These are phyloP conservation scores for Tapera naevia DNA, from an alignment of 2,797 vertebrate species.

Conservation along the genomic window DNA sequence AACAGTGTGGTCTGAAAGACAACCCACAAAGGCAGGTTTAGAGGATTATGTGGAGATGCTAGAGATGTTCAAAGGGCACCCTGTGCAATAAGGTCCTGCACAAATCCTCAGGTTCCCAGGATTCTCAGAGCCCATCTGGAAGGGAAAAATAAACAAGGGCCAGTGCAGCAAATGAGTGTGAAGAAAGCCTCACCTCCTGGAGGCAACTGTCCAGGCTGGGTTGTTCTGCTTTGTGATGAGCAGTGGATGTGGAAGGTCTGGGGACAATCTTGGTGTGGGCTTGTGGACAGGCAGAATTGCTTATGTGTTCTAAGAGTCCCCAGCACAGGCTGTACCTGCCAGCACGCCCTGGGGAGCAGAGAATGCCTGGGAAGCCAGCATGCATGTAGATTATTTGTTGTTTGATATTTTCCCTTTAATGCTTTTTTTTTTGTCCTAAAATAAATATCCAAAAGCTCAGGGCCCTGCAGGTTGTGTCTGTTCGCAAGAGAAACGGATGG, in stretches of 20 bases:
- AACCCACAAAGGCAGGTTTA: background rate
- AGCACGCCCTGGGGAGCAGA: background rate
- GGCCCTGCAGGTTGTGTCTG: constrained; percentile 24
- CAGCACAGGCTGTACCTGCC: background rate
- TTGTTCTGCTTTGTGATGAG: background rate
- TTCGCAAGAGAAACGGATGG: background rate
- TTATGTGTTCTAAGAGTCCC: background rate
- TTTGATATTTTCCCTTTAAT: constrained; percentile 38
- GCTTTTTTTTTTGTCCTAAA: constrained; percentile 28
- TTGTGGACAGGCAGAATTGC: background rate
- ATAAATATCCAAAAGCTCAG: constrained; percentile 51
- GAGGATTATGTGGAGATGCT: background rate
- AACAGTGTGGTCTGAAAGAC: background rate
- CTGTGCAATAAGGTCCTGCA: background rate
- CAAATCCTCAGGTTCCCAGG: background rate
- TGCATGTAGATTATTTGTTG: constrained; percentile 20
- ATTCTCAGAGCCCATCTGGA: background rate
- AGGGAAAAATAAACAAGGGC: background rate
- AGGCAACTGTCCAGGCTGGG: background rate
- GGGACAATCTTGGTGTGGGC: background rate
- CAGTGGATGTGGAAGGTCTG: background rate
- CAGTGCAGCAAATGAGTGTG: background rate
- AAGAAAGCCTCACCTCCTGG: background rate
- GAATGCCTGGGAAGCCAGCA: background rate
- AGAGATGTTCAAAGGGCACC: background rate